Conservation (phyloP, 1,140 invertebrate species). For the Probaryconus sp. region DNA sequence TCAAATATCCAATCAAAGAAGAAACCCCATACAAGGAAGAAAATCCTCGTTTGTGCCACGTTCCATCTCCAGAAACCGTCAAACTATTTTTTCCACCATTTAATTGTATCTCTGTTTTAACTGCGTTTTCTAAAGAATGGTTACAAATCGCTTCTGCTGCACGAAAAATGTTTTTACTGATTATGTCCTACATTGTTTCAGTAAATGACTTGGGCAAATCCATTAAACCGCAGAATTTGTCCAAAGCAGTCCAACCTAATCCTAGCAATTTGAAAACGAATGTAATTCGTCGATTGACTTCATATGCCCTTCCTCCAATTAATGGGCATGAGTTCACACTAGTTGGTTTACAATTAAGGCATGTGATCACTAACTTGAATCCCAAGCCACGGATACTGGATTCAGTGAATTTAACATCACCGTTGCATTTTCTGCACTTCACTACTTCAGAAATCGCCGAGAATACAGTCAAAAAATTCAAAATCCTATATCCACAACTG, state of each 20-base stretch:
- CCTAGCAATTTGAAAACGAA: conserved; percentile 5
- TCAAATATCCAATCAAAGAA: background rate
- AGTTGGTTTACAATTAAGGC: background rate
- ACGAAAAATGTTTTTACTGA: background rate
- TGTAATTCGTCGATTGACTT: conserved; percentile 17
- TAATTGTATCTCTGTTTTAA: conserved; percentile 6
- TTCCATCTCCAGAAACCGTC: conserved; percentile 9
- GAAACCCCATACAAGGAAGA: conserved; percentile 8
- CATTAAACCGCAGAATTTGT: conserved; percentile 5
- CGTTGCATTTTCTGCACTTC: conserved; percentile 11
- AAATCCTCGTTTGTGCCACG: conserved; percentile 10
- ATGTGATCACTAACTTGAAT: conserved; percentile 11
- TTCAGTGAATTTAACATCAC: conserved; percentile 7
- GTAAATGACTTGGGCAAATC: conserved; percentile 8
- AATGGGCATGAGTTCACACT: conserved; percentile 3
- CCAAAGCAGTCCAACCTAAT: conserved; percentile 1
- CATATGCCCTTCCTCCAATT: background rate
- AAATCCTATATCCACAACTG: background rate
- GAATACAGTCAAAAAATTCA: conserved; percentile 7
- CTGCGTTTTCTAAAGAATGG: conserved; percentile 6
- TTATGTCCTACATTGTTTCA: background rate
- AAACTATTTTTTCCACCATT: conserved; percentile 17
- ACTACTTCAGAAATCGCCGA: conserved; percentile 1
- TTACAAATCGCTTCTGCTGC: conserved; percentile 1
- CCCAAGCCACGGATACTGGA: too few relatives aligned